Conservation (phyloP, 2,797 vertebrate species). For the Prunella strophiata region DNA sequence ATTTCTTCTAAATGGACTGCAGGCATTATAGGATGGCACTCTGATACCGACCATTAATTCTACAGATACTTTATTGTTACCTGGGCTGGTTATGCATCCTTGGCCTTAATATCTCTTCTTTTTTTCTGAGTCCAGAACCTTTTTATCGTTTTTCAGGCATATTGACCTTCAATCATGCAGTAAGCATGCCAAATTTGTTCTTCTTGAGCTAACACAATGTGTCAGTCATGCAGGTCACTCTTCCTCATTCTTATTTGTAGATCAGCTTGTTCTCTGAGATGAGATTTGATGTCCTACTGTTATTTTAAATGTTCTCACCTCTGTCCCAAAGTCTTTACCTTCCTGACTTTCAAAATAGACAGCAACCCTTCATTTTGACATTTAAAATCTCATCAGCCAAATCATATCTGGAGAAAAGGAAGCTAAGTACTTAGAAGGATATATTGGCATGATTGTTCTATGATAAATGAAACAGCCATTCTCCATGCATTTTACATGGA, state of each 20-base stretch:
- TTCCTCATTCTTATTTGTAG: slow-evolving; percentile 11
- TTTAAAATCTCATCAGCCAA: background rate
- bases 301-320: background rate
- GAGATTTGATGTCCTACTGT: background rate
- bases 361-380: background rate
- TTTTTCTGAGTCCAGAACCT: background rate
- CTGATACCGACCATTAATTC: background rate
- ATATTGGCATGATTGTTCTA: background rate
- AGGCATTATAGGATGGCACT: background rate
- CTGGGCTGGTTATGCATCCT: slow-evolving; percentile 10
- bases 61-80: background rate
- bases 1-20: background rate
- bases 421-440: background rate
- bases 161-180: slow-evolving; percentile 55
- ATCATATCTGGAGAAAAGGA: background rate
- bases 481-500: background rate
- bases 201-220: slow-evolving; percentile 36
- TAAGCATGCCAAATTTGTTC: slow-evolving; percentile 40
- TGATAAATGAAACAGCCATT: background rate
- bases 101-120: slow-evolving; percentile 33
- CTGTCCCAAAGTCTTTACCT: background rate
- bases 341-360: background rate
- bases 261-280: slow-evolving; percentile 24
- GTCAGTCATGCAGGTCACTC: background rate
- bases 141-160: slow-evolving; percentile 41